Percentiles rank a stretch among this genome's conserved stretches.
phyloP scores from a whole-genome alignment of 2,797 vertebrate species.

The Pangasius djambal region DNA sequence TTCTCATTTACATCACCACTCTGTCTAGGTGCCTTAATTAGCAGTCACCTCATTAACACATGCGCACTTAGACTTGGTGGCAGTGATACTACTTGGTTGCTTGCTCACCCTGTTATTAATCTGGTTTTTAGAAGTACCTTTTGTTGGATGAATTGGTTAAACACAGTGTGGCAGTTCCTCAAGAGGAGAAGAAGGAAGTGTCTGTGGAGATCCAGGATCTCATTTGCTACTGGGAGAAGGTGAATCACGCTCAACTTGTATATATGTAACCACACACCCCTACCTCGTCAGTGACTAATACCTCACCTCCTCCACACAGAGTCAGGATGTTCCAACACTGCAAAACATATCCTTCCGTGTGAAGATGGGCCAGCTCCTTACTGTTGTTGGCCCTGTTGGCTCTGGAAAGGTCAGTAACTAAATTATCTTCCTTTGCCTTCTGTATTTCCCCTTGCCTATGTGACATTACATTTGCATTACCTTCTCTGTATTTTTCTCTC shows the following conservation, averaged over 20 bases:
- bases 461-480: not conserved
- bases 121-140: constrained; percentile 81
- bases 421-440: not conserved
- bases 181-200: constrained; percentile 71
- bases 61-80: not conserved
- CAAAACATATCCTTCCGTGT: constrained; percentile 83
- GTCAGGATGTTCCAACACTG: constrained; percentile 82
- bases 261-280: not conserved
- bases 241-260: constrained; percentile 62
- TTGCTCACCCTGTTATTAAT: not conserved
- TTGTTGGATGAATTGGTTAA: constrained; percentile 85
- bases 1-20: not conserved
- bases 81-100: not conserved
- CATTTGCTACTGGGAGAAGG: constrained; percentile 85
- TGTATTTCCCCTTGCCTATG: not conserved
- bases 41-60: not conserved
- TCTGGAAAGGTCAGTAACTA: constrained; percentile 84
- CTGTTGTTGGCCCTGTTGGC: constrained; percentile 92
- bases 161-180: constrained; percentile 60
- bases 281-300: not conserved
- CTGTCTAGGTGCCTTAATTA: not conserved
- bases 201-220: constrained; percentile 74
- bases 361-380: constrained; percentile 83
- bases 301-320: constrained; percentile 60
- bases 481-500: constrained; percentile 22